Conservation (phyloP, 2,797 vertebrate species). For the Arnoldichthys spilopterus region DNA sequence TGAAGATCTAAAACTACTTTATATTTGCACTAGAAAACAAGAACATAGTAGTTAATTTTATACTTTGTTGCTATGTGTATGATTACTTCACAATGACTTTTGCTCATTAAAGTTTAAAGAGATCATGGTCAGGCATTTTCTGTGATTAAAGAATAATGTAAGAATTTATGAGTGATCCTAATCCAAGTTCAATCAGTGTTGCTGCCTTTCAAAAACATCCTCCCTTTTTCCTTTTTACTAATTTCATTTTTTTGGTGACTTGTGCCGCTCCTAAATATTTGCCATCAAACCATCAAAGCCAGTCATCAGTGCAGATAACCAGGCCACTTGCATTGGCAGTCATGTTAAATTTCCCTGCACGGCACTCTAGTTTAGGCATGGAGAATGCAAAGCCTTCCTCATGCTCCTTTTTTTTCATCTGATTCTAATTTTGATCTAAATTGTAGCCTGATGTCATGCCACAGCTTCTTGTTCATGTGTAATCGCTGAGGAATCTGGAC, state of each 20-base stretch:
- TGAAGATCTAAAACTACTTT: background rate
- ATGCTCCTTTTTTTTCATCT: slow-evolving; percentile 63
- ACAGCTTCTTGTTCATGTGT: slow-evolving; percentile 61
- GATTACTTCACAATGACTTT: background rate
- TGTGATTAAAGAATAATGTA: background rate
- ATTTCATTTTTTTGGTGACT: background rate
- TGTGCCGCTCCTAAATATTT: slow-evolving; percentile 11
- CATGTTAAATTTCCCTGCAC: slow-evolving; percentile 59
- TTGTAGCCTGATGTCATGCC: slow-evolving; percentile 63
- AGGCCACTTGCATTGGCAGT: slow-evolving; percentile 55
- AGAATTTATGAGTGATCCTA: background rate
- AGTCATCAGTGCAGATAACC: slow-evolving; percentile 62
- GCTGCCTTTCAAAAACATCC: background rate
- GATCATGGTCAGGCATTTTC: slow-evolving; percentile 1
- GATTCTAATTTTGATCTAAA: slow-evolving; percentile 74
- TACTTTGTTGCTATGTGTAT: background rate
- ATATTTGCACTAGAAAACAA: background rate
- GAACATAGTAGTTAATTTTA: background rate
- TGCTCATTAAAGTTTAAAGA: background rate
- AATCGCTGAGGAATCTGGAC: slow-evolving; percentile 69
- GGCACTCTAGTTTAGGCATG: slow-evolving; percentile 46
- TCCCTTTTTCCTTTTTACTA: background rate
- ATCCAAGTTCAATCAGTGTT: slow-evolving; percentile 6
- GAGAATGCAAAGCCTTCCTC: slow-evolving; percentile 14
- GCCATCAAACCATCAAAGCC: slow-evolving; percentile 56